Percentiles rank a stretch among this genome's conserved stretches.
Evolutionary conservation across 1,140 invertebrate genomes (phyloP).

Genomic region (Dendroctonus valens): DNA sequence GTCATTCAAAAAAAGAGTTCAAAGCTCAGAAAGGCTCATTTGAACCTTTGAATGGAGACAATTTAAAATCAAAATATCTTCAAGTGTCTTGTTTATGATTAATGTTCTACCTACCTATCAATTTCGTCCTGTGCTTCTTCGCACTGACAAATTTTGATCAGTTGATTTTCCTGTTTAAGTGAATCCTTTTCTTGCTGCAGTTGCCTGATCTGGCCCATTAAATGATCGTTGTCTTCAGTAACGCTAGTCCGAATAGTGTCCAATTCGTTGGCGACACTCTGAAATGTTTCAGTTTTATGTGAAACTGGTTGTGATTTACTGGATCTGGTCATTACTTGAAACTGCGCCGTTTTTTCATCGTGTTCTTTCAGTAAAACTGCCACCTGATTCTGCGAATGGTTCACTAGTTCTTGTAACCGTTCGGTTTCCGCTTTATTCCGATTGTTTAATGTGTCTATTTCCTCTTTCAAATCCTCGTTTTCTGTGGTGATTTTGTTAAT

Average conservation of each 20-base stretch:
- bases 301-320: background rate
- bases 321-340: background rate
- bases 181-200: slow-evolving; percentile 18
- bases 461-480: background rate
- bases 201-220: slow-evolving; percentile 4
- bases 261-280: slow-evolving; percentile 18
- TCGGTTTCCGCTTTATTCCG: slow-evolving; percentile 4
- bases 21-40: too few relatives aligned
- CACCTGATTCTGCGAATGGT: slow-evolving; percentile 20
- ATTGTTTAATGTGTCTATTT: background rate
- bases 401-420: slow-evolving; percentile 7
- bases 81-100: too few relatives aligned
- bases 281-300: background rate
- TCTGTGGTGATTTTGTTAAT: background rate
- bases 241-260: slow-evolving; percentile 16
- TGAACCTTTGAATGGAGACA: too few relatives aligned
- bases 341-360: slow-evolving; percentile 23
- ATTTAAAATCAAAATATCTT: too few relatives aligned
- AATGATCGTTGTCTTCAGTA: slow-evolving; percentile 11
- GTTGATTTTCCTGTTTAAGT: background rate
- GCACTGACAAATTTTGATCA: slow-evolving; percentile 16
- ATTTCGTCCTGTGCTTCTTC: slow-evolving; percentile 11
- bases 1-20: too few relatives aligned
- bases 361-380: slow-evolving; percentile 23
- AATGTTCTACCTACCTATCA: too few relatives aligned